Conservation (phyloP, 2,888 invertebrate species). For the Drosophila anomalata region DNA sequence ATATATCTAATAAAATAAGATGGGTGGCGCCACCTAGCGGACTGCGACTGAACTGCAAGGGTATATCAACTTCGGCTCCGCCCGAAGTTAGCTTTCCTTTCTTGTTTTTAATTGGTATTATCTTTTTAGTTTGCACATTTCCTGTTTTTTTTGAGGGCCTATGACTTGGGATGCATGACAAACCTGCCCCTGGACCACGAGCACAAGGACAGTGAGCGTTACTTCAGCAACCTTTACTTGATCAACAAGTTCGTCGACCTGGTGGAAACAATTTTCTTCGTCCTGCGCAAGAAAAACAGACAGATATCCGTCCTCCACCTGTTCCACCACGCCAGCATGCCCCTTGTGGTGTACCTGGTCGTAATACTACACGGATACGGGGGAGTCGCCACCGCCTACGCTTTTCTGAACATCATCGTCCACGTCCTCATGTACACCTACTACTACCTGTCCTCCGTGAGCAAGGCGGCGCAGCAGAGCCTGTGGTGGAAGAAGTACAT, state of each 20-base stretch:
- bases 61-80: too few species aligned
- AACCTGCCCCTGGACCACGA: constrained; percentile 27
- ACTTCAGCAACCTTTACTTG: neutral
- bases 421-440: neutral
- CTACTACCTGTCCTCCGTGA: neutral
- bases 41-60: too few species aligned
- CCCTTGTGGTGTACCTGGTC: neutral
- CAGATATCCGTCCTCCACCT: neutral
- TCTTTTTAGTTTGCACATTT: constrained; percentile 21
- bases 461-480: neutral
- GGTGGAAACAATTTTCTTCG: neutral
- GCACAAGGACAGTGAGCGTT: neutral
- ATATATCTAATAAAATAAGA: too few species aligned
- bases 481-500: neutral
- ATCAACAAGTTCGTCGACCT: neutral
- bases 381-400: neutral
- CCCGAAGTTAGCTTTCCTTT: too few species aligned
- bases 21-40: too few species aligned
- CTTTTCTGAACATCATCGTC: neutral
- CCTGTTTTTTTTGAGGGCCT: constrained; percentile 3
- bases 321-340: neutral
- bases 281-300: neutral
- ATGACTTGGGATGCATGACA: constrained; percentile 14
- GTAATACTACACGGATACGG: neutral
- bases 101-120: neutral